Conservation (phyloP, 2,797 vertebrate genomes). For the Enteromius viviparus region DNA sequence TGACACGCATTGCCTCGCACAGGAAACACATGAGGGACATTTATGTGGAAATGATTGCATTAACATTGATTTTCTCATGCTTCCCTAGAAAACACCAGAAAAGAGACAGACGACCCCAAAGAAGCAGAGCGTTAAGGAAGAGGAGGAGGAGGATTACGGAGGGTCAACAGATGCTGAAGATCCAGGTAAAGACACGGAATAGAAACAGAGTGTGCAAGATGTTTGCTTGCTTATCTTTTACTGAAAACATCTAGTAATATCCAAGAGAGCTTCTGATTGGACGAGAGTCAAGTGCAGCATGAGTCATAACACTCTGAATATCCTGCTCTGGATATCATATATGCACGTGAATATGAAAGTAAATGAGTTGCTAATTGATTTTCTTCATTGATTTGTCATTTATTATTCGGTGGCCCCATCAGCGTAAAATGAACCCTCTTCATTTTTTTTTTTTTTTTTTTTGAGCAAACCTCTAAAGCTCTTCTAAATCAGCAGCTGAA, state of each 20-base stretch:
- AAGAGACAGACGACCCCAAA: constrained; percentile 67
- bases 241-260: not conserved
- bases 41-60: not conserved
- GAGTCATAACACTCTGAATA: not conserved
- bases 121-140: constrained; percentile 61
- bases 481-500: not conserved
- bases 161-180: constrained; percentile 85
- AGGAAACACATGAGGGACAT: not conserved
- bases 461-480: not conserved
- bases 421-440: too few species aligned
- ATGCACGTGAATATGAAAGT: not conserved
- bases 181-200: constrained; percentile 63
- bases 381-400: not conserved
- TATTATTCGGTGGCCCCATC: too few species aligned
- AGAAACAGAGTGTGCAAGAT: not conserved
- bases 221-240: not conserved
- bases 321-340: not conserved
- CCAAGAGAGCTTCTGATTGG: not conserved
- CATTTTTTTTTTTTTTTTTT: not conserved
- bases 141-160: constrained; percentile 72
- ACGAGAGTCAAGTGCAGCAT: not conserved
- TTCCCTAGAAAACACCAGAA: constrained; percentile 60
- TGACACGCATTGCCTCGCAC: not conserved
- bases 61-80: not conserved
- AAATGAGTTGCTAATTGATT: not conserved